Evolutionary conservation across 2,797 vertebrate genomes (phyloP).

Genomic region (Eupleurogrammus muticus): DNA sequence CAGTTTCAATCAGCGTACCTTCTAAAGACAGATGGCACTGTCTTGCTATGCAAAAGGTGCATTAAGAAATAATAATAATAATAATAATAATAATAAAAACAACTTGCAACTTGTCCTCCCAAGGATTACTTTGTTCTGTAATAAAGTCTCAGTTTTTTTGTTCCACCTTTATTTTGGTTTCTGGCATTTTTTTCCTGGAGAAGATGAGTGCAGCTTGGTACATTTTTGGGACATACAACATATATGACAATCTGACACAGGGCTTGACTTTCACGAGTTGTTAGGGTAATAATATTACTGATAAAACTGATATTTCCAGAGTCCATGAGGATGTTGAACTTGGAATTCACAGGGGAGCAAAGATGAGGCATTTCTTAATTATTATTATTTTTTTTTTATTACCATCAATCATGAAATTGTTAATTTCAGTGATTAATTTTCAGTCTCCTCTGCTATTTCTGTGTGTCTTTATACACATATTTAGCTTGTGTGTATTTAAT

Average conservation of each 20-base stretch:
- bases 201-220: slow-evolving; percentile 1
- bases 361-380: slow-evolving; percentile 31
- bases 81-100: slow-evolving; percentile 26
- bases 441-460: slow-evolving; percentile 53
- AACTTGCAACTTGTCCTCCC: slow-evolving; percentile 16
- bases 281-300: slow-evolving; percentile 24
- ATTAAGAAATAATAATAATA: no score
- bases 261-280: slow-evolving; percentile 15
- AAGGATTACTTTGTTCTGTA: slow-evolving; percentile 18
- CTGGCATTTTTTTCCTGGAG: slow-evolving; percentile 16
- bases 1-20: slow-evolving; percentile 49
- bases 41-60: slow-evolving; percentile 29
- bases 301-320: slow-evolving; percentile 39
- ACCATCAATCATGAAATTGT: slow-evolving; percentile 68
- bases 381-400: no score
- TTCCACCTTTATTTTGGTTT: slow-evolving; percentile 27
- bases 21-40: slow-evolving; percentile 44
- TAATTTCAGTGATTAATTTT: slow-evolving; percentile 74
- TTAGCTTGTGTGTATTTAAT: slow-evolving; percentile 44
- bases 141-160: slow-evolving; percentile 20
- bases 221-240: slow-evolving; percentile 10
- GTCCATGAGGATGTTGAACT: slow-evolving; percentile 36
- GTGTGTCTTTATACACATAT: slow-evolving; percentile 52
- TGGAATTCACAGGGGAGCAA: slow-evolving; percentile 50
- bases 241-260: slow-evolving; percentile 2